Evolutionary conservation across 2,797 vertebrate species (phyloP).

Genomic region (Atherinosoma microstoma): DNA sequence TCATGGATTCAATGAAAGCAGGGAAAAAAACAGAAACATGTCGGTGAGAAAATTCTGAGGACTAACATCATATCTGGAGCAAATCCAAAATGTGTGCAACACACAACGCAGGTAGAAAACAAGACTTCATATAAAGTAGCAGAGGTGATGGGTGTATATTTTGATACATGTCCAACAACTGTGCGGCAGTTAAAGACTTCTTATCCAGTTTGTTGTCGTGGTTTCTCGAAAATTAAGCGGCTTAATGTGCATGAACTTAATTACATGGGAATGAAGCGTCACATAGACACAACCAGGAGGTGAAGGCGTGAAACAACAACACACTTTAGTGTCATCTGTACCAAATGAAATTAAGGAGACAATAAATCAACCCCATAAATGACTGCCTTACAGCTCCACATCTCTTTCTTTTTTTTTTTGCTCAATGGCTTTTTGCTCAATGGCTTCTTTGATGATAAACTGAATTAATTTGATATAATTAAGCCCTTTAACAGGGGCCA

Average conservation of each 20-base stretch:
- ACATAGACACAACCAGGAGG: background rate
- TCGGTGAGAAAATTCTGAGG: background rate
- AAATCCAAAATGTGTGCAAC: background rate
- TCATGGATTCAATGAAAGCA: background rate
- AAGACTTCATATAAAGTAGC: background rate
- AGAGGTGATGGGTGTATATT: background rate
- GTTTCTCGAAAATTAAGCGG: conserved; percentile 67
- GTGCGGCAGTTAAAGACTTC: conserved; percentile 47
- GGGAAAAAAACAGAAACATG: background rate
- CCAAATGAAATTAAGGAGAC: background rate
- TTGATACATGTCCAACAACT: conserved; percentile 43
- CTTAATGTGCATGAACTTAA: conserved; percentile 66
- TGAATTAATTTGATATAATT: background rate
- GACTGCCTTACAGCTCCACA: background rate
- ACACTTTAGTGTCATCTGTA: background rate
- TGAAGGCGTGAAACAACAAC: background rate
- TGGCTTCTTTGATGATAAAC: background rate
- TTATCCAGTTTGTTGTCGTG: conserved; percentile 55
- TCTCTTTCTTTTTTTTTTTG: background rate
- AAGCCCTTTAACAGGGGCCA: background rate
- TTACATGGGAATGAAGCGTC: conserved; percentile 48
- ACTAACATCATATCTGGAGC: background rate
- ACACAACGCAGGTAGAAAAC: background rate
- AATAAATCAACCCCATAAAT: background rate
- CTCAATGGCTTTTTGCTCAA: background rate